Conservation (phyloP, 1,140 invertebrate genomes). For the Frieseomelitta varia region DNA sequence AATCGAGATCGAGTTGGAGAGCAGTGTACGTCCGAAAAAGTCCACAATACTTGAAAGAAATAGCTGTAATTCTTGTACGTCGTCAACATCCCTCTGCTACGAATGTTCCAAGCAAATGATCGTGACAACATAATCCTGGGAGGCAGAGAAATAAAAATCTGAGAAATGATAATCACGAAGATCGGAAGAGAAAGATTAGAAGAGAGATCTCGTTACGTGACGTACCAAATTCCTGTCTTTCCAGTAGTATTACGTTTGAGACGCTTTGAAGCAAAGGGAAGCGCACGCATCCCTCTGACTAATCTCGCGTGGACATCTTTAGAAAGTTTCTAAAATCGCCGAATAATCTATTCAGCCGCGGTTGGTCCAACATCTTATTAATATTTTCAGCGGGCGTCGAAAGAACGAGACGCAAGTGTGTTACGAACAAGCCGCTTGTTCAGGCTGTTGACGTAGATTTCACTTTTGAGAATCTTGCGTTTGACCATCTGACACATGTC, state of each 20-base stretch:
- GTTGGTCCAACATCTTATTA: conserved; percentile 69
- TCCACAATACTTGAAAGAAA: too few relatives aligned
- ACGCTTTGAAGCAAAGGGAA: conserved; percentile 17
- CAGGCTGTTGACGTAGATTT: conserved; percentile 62
- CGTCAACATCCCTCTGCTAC: too few relatives aligned
- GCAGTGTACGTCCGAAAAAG: too few relatives aligned
- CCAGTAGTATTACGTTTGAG: background rate
- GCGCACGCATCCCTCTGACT: conserved; percentile 45
- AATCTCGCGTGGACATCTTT: conserved; percentile 61
- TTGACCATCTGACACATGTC: conserved; percentile 32
- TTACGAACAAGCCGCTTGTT: conserved; percentile 5
- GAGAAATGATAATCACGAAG: background rate
- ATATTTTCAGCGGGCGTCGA: conserved; percentile 64
- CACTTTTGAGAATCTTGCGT: conserved; percentile 72
- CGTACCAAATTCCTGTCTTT: background rate
- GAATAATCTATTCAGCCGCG: conserved; percentile 60
- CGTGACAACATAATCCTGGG: background rate
- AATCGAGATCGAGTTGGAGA: too few relatives aligned
- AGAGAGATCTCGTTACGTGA: background rate
- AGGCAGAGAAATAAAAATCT: background rate
- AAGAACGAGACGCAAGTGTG: conserved; percentile 48
- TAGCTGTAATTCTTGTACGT: too few relatives aligned
- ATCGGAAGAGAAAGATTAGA: background rate
- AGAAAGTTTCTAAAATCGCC: conserved; percentile 77
- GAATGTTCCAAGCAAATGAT: too few relatives aligned